These are phyloP conservation scores for Lochmaea capreae DNA, from an alignment of 2,888 invertebrate genomes.

Conservation along the genomic window DNA sequence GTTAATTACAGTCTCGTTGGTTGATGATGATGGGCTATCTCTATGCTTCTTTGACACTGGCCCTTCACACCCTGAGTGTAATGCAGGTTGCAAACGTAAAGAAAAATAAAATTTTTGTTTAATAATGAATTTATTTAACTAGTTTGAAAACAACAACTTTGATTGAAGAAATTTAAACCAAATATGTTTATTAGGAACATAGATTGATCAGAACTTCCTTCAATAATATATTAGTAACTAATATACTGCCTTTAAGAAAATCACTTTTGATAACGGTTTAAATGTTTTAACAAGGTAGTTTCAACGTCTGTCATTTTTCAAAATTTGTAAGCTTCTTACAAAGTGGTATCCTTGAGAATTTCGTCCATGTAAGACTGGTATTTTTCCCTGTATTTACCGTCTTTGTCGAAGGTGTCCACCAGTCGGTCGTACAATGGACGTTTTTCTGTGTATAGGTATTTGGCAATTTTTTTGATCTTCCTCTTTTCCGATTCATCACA, in stretches of 20 bases:
- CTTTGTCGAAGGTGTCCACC: constrained; percentile 75
- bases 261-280: not conserved
- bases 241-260: not conserved
- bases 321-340: not conserved
- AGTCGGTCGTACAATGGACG: constrained; percentile 73
- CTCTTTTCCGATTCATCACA: constrained; percentile 74
- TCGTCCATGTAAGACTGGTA: constrained; percentile 65
- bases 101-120: not conserved
- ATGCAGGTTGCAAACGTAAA: too few species aligned
- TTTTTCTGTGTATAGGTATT: constrained; percentile 73
- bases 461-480: constrained; percentile 73
- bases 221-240: not conserved
- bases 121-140: not conserved
- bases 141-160: not conserved
- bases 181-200: not conserved
- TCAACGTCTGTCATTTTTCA: not conserved
- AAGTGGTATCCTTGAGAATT: constrained; percentile 7
- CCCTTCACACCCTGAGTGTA: too few species aligned
- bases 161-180: not conserved
- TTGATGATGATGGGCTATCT: too few species aligned
- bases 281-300: not conserved
- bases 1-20: too few species aligned
- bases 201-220: not conserved
- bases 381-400: constrained; percentile 71
- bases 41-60: too few species aligned